These are phyloP conservation scores for Germaria angustata DNA, from an alignment of 2,888 invertebrate species.

Conservation along the genomic window DNA sequence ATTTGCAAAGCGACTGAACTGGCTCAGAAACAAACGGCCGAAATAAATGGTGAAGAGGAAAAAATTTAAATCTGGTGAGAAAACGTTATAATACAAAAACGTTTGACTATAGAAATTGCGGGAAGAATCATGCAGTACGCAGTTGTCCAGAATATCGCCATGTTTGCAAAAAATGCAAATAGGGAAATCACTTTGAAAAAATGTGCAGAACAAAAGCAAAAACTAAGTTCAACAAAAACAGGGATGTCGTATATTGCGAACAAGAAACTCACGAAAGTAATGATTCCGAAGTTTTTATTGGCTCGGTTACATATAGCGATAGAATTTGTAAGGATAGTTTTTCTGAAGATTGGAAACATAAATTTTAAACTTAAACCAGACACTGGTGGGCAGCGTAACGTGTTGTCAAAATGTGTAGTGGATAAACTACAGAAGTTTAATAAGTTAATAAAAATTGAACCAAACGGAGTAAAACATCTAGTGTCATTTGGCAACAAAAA, in stretches of 20 bases:
- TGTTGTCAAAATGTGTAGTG: neutral
- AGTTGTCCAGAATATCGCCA: neutral
- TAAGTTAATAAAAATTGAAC: neutral
- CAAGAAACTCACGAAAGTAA: neutral
- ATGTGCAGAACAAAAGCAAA: too few relatives aligned
- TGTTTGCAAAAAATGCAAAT: too few relatives aligned
- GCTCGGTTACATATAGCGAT: too few relatives aligned
- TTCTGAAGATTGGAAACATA: neutral
- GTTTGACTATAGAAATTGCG: constrained; percentile 11
- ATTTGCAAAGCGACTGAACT: too few relatives aligned
- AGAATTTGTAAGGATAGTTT: neutral
- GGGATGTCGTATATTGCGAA: constrained; percentile 13
- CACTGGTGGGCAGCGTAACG: constrained; percentile 11
- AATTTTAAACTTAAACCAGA: constrained; percentile 3
- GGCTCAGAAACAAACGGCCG: too few relatives aligned
- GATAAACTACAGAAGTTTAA: neutral
- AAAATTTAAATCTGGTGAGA: neutral
- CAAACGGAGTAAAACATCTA: neutral
- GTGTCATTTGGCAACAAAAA: neutral
- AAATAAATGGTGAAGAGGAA: neutral
- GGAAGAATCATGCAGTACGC: neutral
- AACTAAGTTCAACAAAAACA: too few relatives aligned
- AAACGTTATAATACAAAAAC: neutral
- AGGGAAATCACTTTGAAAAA: too few relatives aligned
- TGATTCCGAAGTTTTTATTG: constrained; percentile 8